Base-by-base conservation (phyloP, 2,113 vertebrate species). In the Verasper variegatus region DNA sequence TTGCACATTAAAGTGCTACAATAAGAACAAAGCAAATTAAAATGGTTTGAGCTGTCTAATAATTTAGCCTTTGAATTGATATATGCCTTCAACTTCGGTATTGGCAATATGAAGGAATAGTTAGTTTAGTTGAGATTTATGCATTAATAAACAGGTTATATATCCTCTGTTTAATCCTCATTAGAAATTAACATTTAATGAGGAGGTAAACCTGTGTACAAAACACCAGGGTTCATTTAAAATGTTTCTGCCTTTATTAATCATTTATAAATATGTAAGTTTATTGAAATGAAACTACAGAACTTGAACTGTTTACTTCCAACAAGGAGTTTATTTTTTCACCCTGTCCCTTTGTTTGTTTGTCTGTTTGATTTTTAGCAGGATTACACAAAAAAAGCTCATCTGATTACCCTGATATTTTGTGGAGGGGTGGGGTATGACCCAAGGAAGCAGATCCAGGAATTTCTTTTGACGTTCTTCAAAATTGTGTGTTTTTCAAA, bases 1-100 rank as follows among this genome's bases (percentile, higher is more conserved):
- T 72, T 76, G 80, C 77, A 85, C 63, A 85, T 78, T 79, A 81
- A 86, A 82, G 76, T 90, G 75, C 76, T 57, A 40, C 60, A 55
- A 24, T 68, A 56, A 31, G 20, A 57, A 51, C 59, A n/a, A 69
- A 77, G 23, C 7, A 13, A 1, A 40, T 47, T 35, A 15, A 37
- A 73, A 57, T 40, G 14, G 20, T 63, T 15, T 35, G 12, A 35
- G 35, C 35, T 31, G 35, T 66, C 15, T 20, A 24, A 49, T 24
- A 2, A 23, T 59, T 45, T 37, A 26, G 13, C 3, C 12, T 15
- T 31, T 17, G 31, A 10, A 5, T 60, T 61, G 35, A 21, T 31
- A 3, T 11, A 31, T 31, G 31, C 31, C 31, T 31, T 31, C 31
- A 27, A 45, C 21, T 8, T 6, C 8, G 2, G 17, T 47, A 45